Evolutionary conservation across 2,113 vertebrate species (phyloP).

Genomic region (Cairina moschata): DNA sequence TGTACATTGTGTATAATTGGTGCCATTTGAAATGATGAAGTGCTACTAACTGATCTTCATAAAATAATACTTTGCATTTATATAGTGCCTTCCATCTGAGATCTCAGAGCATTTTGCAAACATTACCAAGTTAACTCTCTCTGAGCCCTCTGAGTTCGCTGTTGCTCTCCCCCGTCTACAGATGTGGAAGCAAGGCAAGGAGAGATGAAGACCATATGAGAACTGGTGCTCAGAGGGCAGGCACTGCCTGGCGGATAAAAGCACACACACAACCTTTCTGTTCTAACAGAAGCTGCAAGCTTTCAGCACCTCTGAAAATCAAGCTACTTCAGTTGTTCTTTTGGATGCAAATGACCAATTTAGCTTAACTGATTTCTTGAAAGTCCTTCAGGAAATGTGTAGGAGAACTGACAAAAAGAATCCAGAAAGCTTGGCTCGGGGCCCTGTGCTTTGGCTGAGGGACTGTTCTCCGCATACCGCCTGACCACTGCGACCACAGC

Average conservation of each 20-base stretch:
- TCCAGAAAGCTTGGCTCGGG: constrained; percentile 20
- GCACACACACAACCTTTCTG: not conserved
- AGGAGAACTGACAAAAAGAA: constrained; percentile 32
- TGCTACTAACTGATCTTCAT: constrained; percentile 57
- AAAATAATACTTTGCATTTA: constrained; percentile 68
- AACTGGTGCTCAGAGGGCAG: not conserved
- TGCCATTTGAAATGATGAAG: constrained; percentile 64
- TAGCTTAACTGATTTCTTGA: constrained; percentile 36
- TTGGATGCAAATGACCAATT: constrained; percentile 30
- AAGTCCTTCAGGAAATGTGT: constrained; percentile 29
- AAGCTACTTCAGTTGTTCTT: constrained; percentile 27
- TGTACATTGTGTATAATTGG: constrained; percentile 55
- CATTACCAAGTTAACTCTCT: constrained; percentile 29
- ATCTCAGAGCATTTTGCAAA: constrained; percentile 17
- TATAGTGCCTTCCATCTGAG: constrained; percentile 50
- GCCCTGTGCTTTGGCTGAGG: constrained; percentile 5
- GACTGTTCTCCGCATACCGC: not conserved
- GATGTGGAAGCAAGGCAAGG: not conserved
- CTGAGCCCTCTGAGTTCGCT: not conserved
- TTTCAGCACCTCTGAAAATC: constrained; percentile 45
- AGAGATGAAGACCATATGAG: not conserved
- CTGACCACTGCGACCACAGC: not conserved
- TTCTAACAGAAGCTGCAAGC: constrained; percentile 15
- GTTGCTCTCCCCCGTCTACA: not conserved
- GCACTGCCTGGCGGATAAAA: not conserved